Base-by-base conservation (phyloP, 2,888 invertebrate species). In the Acanthococcus lagerstroemiae region DNA sequence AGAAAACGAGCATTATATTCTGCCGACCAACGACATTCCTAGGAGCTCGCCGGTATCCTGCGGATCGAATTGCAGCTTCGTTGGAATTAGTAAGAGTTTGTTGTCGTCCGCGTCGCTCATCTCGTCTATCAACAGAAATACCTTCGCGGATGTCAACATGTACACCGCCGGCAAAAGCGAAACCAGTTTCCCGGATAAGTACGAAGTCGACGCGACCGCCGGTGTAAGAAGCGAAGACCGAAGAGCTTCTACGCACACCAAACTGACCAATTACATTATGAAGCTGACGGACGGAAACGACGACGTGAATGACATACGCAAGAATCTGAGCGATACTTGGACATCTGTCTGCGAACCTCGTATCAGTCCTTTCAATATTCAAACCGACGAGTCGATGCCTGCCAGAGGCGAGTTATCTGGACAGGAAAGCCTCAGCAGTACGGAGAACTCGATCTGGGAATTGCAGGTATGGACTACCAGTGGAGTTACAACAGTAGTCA, bases 311-410 rank as follows among this genome's bases (percentile, higher is more conserved):
- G 52, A 52, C 48, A 24, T 21, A n/a, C 21, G 22, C 6, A 27
- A 22, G 12, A 63, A 63, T 44, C 22, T 30, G 6, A 30, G 30
- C n/a, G 63, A 37, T 9, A 22, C 17, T 4, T 30, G 27, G n/a
- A 54, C 37, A n/a, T 63, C 63, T 2, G 63, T 54, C 4, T 37
- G 37, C n/a, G 54, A 54, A 19, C 54, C 63, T 21, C 52, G 63
- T 22, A 24, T 63, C 6, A 63, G 63, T 25, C 63, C 68, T 2
- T 52, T 89, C 55, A 87, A 89, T 74, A 90, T 91, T 72, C 83
- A 88, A 71, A 85, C 90, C 0, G 90, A 91, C 73, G 91, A 91
- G 76, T 84, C 85, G 70, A 90, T 91, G 89, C 90, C 91, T 44
- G 86, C 90, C 0, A 82, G 88, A 69, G 90, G 90, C 1, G 91